Base-by-base conservation (phyloP, 2,113 vertebrate genomes). In the Lepus europaeus region DNA sequence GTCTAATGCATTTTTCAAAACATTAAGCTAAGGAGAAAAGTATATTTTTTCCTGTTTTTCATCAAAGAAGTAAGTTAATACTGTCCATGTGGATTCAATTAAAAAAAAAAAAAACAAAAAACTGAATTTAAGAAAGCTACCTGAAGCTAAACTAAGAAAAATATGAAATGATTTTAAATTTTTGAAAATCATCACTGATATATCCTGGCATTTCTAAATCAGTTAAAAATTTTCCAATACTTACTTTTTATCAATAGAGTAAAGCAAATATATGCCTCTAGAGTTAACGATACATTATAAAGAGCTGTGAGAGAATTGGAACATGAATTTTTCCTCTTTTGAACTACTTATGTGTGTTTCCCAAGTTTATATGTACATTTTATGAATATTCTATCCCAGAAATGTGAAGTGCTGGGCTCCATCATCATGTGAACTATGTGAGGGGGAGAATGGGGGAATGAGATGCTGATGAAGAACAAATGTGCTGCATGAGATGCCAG, bases 111-210 rank as follows among this genome's bases (percentile, higher is more conserved):
- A 93, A 76, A 33, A 33, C 33, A 33, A 33, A 66, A 29, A 85
- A 27, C 72, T 72, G 25, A 94, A 36, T 90, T 89, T 89, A 33
- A 89, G 79, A 86, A 93, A 95, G 91, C 36, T 91, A 93, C 64
- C 91, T 86, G 49, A 79, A 82, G 69, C 63, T 89, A 51, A 89
- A 87, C 79, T 86, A 86, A 95, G 80, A 91, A 89, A 91, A 93
- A 93, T 66, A 74, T 77, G 80, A 81, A 69, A 27, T 74, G 82
- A 82, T 93, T 49, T 78, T 63, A 95, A 91, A 73, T 93, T 68
- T 81, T 82, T 80, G 76, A 87, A 74, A 87, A 45, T n/a, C 33
- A 80, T 80, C 27, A 83, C 6, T 68, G 49, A 31, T 83, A 84
- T 87, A n/a, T 89, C 5, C 53, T 77, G 45, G 73, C 22, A 91